Base-by-base conservation (phyloP, 2,888 invertebrate genomes). In the Drosophila setosimentum region DNA sequence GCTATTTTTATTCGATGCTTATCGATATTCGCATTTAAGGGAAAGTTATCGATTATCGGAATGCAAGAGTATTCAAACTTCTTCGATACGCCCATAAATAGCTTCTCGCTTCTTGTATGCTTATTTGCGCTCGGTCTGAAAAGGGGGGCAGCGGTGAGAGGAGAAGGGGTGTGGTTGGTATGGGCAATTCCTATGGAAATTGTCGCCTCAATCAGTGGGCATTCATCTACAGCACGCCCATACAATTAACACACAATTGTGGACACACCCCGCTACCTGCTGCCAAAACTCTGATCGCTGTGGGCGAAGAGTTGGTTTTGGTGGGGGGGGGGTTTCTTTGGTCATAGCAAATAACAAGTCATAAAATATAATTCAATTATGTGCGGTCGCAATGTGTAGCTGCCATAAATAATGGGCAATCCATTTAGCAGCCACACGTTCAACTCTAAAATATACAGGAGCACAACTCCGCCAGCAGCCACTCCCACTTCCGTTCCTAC, bases 161-260 rank as follows among this genome's bases (percentile, higher is more conserved):
- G 35, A 16, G n/a, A 8, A 8, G 40, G n/a, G 16, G 21, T 24
- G 16, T 16, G 51, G n/a, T 32, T 51, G 16, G n/a, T 16, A 29
- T n/a, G 18, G 18, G 18, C 37, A 33, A 57, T 27, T 71, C 35
- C 61, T 65, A 55, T 64, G 57, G 55, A 68, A 74, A 83, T 73
- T 80, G 76, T 76, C 83, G 62, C 73, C 66, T 78, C 72, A 88
- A 83, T 83, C 83, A 76, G 54, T 37, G 76, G 68, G 59, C 72
- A 89, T 87, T 87, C 87, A 90, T 87, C 90, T 88, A 87, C 72
- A 84, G 86, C 90, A 89, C 87, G 90, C 89, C 87, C 84, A 69
- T 76, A 76, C 84, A 90, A 87, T 90, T 90, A 90, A 82, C 82
- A 70, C 82, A 83, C 68, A 65, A 58, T 49, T 66, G 64, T 55